Percentiles rank a stretch among this genome's conserved stretches.
Conservation (phyloP, 1,140 invertebrate genomes). For the Paramacrobiotus metropolitanus region DNA sequence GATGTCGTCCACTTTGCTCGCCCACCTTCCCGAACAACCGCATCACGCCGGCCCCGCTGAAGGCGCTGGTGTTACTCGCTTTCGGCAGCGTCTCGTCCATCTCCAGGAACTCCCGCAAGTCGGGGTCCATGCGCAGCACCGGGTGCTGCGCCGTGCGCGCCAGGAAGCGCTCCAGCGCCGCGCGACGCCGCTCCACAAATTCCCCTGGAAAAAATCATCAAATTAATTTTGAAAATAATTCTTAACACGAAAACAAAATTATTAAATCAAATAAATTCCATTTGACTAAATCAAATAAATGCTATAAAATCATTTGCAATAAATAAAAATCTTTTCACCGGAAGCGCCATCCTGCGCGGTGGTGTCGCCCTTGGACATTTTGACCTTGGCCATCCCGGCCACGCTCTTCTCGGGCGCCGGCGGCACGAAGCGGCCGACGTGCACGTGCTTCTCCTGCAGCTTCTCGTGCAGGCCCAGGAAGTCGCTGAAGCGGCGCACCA, state of each 20-base stretch:
- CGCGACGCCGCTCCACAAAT: slow-evolving; percentile 71
- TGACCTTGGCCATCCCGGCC: slow-evolving; percentile 82
- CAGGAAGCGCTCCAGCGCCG: slow-evolving; percentile 75
- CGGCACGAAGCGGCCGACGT: slow-evolving; percentile 77
- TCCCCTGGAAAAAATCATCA: slow-evolving; percentile 33
- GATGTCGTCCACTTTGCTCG: slow-evolving; percentile 49
- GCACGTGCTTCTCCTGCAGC: slow-evolving; percentile 73
- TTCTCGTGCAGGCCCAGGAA: slow-evolving; percentile 91
- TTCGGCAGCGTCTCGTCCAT: slow-evolving; percentile 74
- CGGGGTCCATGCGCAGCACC: slow-evolving; percentile 64
- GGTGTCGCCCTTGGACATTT: slow-evolving; percentile 54
- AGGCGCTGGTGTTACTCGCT: slow-evolving; percentile 77
- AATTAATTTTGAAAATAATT: slow-evolving; percentile 15
- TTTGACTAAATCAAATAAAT: too few relatives aligned
- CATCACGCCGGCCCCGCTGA: slow-evolving; percentile 83
- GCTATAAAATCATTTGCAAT: too few relatives aligned
- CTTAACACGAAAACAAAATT: slow-evolving; percentile 27
- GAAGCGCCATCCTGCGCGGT: slow-evolving; percentile 19
- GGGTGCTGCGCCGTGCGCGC: slow-evolving; percentile 71
- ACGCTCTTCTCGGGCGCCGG: slow-evolving; percentile 96
- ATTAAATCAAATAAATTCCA: too few relatives aligned
- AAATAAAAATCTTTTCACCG: too few relatives aligned
- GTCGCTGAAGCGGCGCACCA: slow-evolving; percentile 79
- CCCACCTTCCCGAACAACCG: slow-evolving; percentile 85
- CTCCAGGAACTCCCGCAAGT: slow-evolving; percentile 91